Evolutionary conservation across 2,113 vertebrate species (phyloP), one percentile per base, ranked within the genome.

Genomic region (Furnarius figulus): DNA sequence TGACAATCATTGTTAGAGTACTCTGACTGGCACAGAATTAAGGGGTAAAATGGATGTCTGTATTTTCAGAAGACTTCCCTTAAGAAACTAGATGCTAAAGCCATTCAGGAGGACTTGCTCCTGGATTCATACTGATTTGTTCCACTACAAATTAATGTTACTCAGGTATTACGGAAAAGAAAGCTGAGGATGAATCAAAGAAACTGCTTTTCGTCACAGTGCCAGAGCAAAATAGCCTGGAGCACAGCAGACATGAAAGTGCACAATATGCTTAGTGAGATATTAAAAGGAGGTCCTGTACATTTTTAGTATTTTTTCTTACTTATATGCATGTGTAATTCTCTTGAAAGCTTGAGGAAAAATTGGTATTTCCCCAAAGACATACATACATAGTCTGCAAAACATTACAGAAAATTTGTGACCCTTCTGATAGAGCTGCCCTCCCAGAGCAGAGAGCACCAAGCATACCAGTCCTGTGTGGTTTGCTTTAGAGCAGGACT

Each of bases 201-300:
- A 85, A 88, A 33, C 12, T 74, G 42, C 42, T 92, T 96, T 89
- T 94, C 73, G 75, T 89, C 80, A 78, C 47, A 71, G 23, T 65
- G 39, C 28, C 42, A 65, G 50, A 85, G 50, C 53, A 77, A 86
- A 40, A 58, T n/a, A 74, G 63, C 76, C 73, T 72, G 37, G 52
- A 94, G 77, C 47, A 65, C 0, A 33, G 39, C 33, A 72, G 39
- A 82, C 66, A 75, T 89, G 44, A 89, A 93, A 88, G 59, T 10
- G 15, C 27, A 58, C n/a, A 6, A 33, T 55, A 37, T 7, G 20
- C 28, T 79, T 76, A 80, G 40, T 35, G 75, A 88, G 62, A 76
- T 66, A 70, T 22, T 88, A 53, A 87, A 79, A 88, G 42, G n/a
- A 78, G 18, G 9, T 5, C 61, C 16, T 56, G 7, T 33, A 55